Base-by-base conservation (phyloP, 2,888 invertebrate genomes). In the Pomacea canaliculata region DNA sequence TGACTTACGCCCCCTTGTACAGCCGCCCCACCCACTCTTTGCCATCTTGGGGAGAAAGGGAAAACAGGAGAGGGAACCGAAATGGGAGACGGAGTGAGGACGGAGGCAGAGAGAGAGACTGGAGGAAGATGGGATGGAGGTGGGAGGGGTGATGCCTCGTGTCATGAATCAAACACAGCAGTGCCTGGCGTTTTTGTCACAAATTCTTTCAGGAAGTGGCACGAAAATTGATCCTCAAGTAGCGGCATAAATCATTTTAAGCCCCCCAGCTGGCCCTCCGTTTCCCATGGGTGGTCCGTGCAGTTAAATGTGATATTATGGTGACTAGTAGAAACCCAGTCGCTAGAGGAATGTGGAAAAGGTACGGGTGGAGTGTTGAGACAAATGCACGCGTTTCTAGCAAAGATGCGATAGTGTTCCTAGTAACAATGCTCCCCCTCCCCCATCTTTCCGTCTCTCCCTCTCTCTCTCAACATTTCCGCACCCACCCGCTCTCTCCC, bases 191-290 rank as follows among this genome's bases (percentile, higher is more conserved):
- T 73, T 56, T 56, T 73, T 73, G 73, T 73, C 73, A 73, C 73
- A 73, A 73, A 73, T 73, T 73, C 73, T 67, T 73, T 59, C 73
- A 67, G 59, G 67, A 65, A 65, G 68, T 73, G 73, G 65, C 73
- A 73, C 59, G 73, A 59, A 73, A 73, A 73, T 73, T 73, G 73
- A 73, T 73, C 73, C 73, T 68, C 56, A 66, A 68, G 73, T 73
- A 56, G 59, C 68, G 59, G 49, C 65, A 73, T 73, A 73, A 73
- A 73, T 73, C 73, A 51, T 51, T 48, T 66, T 59, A 18, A 67
- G 59, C 68, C 73, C 73, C 37, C 71, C 51, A 63, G 18, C 65
- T 62, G 37, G 37, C 27, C 71, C 60, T 51, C 70, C 18, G 7
- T n/a, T 37, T 56, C 27, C 59, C 59, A n/a, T 73, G 73, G 73